Percentiles rank a stretch among this genome's conserved stretches.
Evolutionary conservation across 2,888 invertebrate species (phyloP).

Genomic region (Drosophila koepferae): DNA sequence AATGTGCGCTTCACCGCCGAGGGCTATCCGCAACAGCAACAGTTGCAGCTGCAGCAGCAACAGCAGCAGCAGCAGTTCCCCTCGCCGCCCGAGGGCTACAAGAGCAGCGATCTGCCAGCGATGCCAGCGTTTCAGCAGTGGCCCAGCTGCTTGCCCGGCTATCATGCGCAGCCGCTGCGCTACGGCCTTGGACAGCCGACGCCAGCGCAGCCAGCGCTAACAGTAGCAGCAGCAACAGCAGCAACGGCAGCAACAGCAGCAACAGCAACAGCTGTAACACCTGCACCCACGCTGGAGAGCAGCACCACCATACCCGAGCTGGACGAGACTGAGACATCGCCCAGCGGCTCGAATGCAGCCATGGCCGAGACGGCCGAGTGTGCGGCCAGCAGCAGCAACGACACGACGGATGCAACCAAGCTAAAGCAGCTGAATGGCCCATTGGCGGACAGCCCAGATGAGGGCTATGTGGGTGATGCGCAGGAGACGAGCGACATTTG

Average conservation of each 20-base stretch:
- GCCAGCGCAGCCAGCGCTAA: constrained; percentile 17
- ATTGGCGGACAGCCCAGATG: constrained; percentile 93
- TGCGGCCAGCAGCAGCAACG: constrained; percentile 30
- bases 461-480: constrained; percentile 93
- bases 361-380: constrained; percentile 29
- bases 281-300: constrained; percentile 87
- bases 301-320: constrained; percentile 84
- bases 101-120: constrained; percentile 83
- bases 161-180: constrained; percentile 84
- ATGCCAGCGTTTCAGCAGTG: constrained; percentile 85
- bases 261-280: constrained; percentile 56
- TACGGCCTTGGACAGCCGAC: constrained; percentile 66
- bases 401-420: constrained; percentile 77
- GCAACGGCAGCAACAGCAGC: constrained; percentile 82
- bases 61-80: constrained; percentile 86
- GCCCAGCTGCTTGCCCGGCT: constrained; percentile 86
- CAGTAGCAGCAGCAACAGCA: constrained; percentile 40
- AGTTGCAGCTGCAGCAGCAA: constrained; percentile 78
- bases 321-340: constrained; percentile 84
- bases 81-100: constrained; percentile 90
- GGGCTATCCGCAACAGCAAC: constrained; percentile 89
- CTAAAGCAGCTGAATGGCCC: constrained; percentile 85
- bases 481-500: constrained; percentile 89
- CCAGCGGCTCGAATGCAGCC: constrained; percentile 57
- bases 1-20: constrained; percentile 92